These are phyloP conservation scores for Pteronotus mesoamericanus DNA, from an alignment of 2,797 vertebrate species.

Conservation along the genomic window DNA sequence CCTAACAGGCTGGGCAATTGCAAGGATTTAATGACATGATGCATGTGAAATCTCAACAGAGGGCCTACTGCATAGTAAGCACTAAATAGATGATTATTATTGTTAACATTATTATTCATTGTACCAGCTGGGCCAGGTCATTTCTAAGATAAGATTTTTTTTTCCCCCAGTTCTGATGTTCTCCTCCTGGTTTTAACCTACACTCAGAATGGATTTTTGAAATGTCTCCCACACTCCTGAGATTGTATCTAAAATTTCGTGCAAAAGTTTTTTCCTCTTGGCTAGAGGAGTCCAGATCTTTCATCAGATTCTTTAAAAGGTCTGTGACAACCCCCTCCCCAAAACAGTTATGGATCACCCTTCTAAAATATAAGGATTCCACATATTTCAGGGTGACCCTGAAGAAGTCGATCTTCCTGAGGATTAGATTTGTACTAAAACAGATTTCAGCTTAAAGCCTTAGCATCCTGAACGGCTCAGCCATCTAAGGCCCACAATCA, in stretches of 20 bases:
- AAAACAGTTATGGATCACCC: not conserved
- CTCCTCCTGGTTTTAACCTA: not conserved
- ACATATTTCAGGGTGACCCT: constrained; percentile 28
- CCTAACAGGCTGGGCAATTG: not conserved
- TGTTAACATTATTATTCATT: not conserved
- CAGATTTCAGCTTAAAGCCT: constrained; percentile 67
- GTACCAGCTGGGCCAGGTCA: not conserved
- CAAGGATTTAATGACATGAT: not conserved
- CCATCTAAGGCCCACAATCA: constrained; percentile 67
- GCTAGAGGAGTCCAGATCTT: not conserved
- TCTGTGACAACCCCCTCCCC: not conserved
- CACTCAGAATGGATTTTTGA: not conserved
- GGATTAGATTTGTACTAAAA: not conserved
- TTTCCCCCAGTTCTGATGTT: not conserved
- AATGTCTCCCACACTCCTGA: not conserved
- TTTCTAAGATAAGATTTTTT: not conserved
- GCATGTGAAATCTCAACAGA: not conserved
- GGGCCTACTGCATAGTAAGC: not conserved
- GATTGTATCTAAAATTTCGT: not conserved
- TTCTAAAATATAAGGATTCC: not conserved
- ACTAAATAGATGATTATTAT: not conserved
- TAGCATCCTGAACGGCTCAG: constrained; percentile 66
- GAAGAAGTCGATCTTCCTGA: not conserved
- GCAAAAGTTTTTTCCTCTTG: not conserved
- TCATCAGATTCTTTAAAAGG: constrained; percentile 21